Conservation (phyloP, 2,888 invertebrate species). For the Conomelus anceps region DNA sequence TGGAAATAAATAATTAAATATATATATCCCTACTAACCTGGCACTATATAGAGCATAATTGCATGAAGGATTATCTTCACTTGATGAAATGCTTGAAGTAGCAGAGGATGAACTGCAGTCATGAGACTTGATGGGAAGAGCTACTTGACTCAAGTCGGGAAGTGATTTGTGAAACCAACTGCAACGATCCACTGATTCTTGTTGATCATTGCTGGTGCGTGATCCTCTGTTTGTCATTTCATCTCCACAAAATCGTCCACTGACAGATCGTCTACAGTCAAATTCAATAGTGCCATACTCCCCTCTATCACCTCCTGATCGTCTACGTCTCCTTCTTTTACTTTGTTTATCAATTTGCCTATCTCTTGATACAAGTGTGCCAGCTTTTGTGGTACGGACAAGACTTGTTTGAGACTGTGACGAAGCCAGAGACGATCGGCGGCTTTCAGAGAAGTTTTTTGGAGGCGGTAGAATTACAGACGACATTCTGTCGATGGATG, state of each 20-base stretch:
- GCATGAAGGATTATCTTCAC: conserved; percentile 7
- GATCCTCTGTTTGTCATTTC: neutral
- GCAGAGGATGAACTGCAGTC: neutral
- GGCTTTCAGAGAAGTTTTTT: neutral
- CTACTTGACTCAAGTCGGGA: conserved; percentile 15
- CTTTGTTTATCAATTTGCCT: conserved; percentile 15
- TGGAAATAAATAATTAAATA: too few species aligned
- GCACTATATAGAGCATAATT: neutral
- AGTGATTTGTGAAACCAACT: conserved; percentile 18
- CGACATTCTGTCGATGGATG: neutral
- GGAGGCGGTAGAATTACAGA: neutral
- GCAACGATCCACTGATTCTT: neutral
- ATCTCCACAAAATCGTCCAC: neutral
- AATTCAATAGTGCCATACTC: neutral
- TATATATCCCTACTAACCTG: too few species aligned
- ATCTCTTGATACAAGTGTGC: conserved; percentile 9
- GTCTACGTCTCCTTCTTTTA: neutral
- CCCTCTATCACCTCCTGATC: neutral
- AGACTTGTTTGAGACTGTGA: neutral
- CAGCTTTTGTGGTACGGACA: neutral
- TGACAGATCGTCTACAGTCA: neutral
- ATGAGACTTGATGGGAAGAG: neutral
- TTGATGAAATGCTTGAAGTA: conserved; percentile 18
- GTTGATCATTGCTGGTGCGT: neutral
- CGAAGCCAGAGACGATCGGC: neutral